Evolutionary conservation across 2,113 vertebrate species (phyloP).

Genomic region (Erythrolamprus reginae): DNA sequence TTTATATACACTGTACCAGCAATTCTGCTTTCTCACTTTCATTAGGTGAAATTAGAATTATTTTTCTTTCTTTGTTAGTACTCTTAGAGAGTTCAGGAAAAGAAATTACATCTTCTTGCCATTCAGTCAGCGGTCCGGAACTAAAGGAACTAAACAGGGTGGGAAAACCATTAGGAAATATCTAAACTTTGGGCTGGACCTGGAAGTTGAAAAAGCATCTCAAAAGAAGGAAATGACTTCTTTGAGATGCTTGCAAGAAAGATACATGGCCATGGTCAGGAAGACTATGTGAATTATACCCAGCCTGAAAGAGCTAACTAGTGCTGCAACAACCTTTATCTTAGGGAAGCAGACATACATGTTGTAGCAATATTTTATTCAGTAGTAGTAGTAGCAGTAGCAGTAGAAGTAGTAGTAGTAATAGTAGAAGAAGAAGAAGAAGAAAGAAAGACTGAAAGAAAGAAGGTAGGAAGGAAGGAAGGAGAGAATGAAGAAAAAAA

Average conservation of each 20-base stretch:
- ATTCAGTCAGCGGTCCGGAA: neutral
- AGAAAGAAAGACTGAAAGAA: too few relatives aligned
- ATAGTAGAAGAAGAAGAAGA: too few relatives aligned
- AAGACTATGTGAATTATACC: neutral
- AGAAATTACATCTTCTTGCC: neutral
- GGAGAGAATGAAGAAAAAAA: neutral
- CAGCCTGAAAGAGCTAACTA: neutral
- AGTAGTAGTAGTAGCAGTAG: neutral
- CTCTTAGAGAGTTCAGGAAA: neutral
- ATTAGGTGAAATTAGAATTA: neutral
- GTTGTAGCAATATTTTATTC: neutral
- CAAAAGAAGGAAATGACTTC: neutral
- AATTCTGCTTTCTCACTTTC: neutral
- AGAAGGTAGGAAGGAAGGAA: too few relatives aligned
- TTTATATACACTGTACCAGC: too few relatives aligned
- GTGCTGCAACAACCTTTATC: neutral
- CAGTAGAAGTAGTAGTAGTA: too few relatives aligned
- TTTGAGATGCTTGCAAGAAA: neutral
- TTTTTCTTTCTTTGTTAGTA: neutral
- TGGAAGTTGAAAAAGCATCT: neutral
- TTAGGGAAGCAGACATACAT: neutral
- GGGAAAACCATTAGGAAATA: neutral
- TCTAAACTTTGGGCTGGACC: neutral
- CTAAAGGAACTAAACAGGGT: neutral
- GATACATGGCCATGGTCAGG: neutral